Evolutionary conservation across 2,797 vertebrate species (phyloP), one percentile per base, ranked within the genome.

Genomic region (Sciaenops ocellatus): DNA sequence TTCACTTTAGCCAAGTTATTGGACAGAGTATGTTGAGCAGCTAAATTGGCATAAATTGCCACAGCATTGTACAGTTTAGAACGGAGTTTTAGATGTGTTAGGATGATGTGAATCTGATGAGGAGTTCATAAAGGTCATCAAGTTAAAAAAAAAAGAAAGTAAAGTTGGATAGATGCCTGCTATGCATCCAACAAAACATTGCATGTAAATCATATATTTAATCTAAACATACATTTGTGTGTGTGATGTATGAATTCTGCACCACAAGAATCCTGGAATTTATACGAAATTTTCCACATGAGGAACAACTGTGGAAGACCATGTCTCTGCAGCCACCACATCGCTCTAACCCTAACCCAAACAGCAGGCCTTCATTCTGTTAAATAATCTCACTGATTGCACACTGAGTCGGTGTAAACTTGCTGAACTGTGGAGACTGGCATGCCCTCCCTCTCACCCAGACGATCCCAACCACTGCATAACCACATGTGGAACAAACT

Each of bases 401-500:
- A 78, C 72, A 72, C 63, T 83, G 79, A 90, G 70, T 85, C 80
- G 69, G 63, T 73, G 78, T 88, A 91, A 89, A 92, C 85, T 79
- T 81, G 64, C 82, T 90, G 88, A 93, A 92, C 88, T 84, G 79
- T 69, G 70, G 51, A 86, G 81, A 87, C 78, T 89, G 89, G 84
- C 88, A 85, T 94, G 88, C 85, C 85, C 91, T 88, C 81, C 41
- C 73, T 83, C 86, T 93, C 92, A 90, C 92, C 91, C 92, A 92
- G 89, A 90, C 87, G 48, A 76, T 85, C 87, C 82, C 73, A 28
- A 88, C 90, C 87, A 59, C 89, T 47, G 86, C 83, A 80, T 77
- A 82, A 91, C 92, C 93, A 89, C 93, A 93, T 90, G 90, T 90
- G 89, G 90, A 88, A 84, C 74, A 70, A 87, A 83, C 90, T 91